Conservation (phyloP, 2,113 vertebrate genomes). For the Seriola quinqueradiata region DNA sequence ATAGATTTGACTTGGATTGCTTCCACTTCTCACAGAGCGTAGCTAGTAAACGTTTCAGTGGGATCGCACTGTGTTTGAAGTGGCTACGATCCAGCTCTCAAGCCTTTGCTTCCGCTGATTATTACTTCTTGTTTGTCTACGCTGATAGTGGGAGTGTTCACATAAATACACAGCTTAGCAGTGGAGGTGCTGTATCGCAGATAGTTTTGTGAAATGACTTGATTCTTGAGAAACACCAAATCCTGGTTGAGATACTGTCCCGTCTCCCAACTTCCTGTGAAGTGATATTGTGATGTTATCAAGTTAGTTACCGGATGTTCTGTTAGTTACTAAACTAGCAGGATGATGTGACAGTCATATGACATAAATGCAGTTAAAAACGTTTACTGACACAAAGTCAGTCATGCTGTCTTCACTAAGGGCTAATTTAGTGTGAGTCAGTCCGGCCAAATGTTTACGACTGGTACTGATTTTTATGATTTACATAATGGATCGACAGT, state of each 20-base stretch:
- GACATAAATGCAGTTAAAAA: slow-evolving; percentile 36
- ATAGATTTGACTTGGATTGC: background rate
- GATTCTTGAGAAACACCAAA: too few species aligned
- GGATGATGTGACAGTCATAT: slow-evolving; percentile 39
- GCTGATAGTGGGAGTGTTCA: background rate
- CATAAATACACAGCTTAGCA: too few species aligned
- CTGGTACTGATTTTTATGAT: background rate
- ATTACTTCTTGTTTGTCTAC: background rate
- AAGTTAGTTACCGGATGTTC: slow-evolving; percentile 21
- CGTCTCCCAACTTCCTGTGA: background rate
- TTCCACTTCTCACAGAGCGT: slow-evolving; percentile 1
- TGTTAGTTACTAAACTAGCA: slow-evolving; percentile 5
- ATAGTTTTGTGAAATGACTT: background rate
- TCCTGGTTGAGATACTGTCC: background rate
- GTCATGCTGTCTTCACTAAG: slow-evolving; percentile 31
- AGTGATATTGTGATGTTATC: background rate
- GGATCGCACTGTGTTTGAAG: slow-evolving; percentile 8
- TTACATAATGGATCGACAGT: background rate
- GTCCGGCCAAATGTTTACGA: background rate
- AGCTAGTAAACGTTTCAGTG: background rate
- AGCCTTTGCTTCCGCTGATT: background rate
- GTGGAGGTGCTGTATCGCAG: background rate
- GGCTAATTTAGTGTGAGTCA: background rate
- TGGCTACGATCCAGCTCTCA: background rate
- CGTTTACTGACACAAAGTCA: slow-evolving; percentile 28